Evolutionary conservation across 2,888 invertebrate species (phyloP), one percentile per base, ranked within the genome.

Genomic region (Cryptophagus acutangulus): DNA sequence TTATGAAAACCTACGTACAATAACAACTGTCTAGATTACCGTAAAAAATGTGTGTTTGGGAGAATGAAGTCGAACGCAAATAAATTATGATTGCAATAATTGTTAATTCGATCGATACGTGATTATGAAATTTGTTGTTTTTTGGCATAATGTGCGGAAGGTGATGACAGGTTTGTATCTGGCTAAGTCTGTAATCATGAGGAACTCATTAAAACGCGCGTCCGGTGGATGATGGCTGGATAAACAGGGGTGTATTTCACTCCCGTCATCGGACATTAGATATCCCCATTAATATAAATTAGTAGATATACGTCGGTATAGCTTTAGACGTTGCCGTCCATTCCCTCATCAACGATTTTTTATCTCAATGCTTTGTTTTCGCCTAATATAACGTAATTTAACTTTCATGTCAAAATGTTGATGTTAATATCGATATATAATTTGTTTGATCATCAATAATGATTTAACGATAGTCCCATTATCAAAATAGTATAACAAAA

Each of bases 231-330:
- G 58, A 59, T 60, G 52, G 56, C 57, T 57, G 57, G 59, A 63
- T 62, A 64, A 63, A 63, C 63, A 61, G 54, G 54, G 49, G 51
- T 48, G 47, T 50, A 31, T 14, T 13, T 16, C 15, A 45, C 57
- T 55, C 52, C 51, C 55, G 55, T 57, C 57, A 54, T 57, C 57
- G 56, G 62, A 62, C 58, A 63, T 65, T 62, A 65, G 62, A 62
- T 62, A 58, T 52, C 53, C 45, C 63, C 65, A 65, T 66, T 66
- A 66, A 65, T 66, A 64, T 65, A 62, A 65, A 66, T 66, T 65
- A 66, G 58, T 49, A 48, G 48, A 46, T 43, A 54, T 56, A 51
- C 57, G 55, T 59, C 58, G 58, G 52, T 51, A 55, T 50, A 46
- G 57, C 49, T 50, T 53, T 43, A 49, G 51, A 52, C 49, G 39